Conservation (phyloP, 2,888 invertebrate species). For the Eupithecia pulchellata region DNA sequence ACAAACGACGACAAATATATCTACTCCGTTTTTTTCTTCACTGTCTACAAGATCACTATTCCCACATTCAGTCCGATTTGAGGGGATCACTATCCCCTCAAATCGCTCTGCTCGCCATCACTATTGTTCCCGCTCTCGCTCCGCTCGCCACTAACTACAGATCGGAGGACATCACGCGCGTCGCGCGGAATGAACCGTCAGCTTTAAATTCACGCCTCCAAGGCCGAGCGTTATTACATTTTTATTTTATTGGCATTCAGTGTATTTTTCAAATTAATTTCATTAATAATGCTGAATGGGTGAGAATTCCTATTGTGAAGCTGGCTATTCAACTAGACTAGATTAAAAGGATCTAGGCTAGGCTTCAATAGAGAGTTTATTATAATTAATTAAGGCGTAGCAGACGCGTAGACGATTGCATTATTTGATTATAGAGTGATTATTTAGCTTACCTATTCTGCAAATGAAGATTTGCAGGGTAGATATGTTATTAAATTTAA, state of each 20-base stretch:
- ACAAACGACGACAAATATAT: no score
- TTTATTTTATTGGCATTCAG: conserved; percentile 59
- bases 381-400: neutral
- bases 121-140: neutral
- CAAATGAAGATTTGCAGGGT: no score
- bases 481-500: no score
- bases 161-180: conserved; percentile 65
- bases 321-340: neutral
- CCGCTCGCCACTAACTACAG: conserved; percentile 45
- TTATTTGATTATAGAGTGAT: neutral
- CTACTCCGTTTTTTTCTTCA: no score
- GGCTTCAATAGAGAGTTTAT: neutral
- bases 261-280: conserved; percentile 39
- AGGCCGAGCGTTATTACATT: conserved; percentile 73
- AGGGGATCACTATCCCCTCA: no score
- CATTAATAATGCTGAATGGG: conserved; percentile 31
- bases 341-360: neutral
- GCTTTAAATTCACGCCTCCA: conserved; percentile 77
- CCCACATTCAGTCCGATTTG: no score
- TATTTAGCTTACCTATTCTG: no score
- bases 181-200: conserved; percentile 68
- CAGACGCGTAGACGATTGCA: neutral
- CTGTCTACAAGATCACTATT: no score
- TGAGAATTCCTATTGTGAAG: conserved; percentile 17
- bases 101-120: neutral